These are phyloP conservation scores for Gracilinanus agilis DNA, from an alignment of 2,113 vertebrate genomes.

Conservation along the genomic window DNA sequence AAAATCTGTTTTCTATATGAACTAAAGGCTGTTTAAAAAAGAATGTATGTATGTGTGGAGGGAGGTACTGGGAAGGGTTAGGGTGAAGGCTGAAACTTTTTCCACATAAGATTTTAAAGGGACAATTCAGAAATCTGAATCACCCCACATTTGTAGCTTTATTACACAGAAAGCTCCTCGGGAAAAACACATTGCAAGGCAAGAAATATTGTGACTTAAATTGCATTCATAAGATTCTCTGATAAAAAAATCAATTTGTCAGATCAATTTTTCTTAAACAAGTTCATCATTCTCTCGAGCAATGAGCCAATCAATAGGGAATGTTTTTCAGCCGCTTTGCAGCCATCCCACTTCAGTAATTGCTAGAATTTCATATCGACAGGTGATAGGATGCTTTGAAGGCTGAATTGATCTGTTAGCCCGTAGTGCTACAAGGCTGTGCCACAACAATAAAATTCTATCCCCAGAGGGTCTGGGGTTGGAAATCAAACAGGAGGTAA, in stretches of 20 bases:
- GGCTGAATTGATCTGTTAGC: constrained; percentile 87
- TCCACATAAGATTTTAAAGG: neutral
- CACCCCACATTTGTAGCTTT: neutral
- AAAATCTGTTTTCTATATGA: constrained; percentile 46
- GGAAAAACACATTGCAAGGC: constrained; percentile 49
- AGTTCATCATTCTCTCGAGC: constrained; percentile 85
- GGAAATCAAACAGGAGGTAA: constrained; percentile 85
- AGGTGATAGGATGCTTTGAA: constrained; percentile 86
- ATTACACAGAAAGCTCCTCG: constrained; percentile 11
- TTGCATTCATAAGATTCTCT: constrained; percentile 81
- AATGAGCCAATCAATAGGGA: constrained; percentile 84
- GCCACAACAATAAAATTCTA: constrained; percentile 83
- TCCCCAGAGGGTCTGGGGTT: constrained; percentile 70
- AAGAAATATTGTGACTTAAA: constrained; percentile 82
- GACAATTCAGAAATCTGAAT: neutral
- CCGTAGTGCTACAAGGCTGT: constrained; percentile 83
- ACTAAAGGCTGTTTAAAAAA: neutral
- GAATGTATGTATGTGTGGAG: neutral
- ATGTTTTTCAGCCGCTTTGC: constrained; percentile 85
- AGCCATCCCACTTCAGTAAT: constrained; percentile 82
- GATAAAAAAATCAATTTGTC: constrained; percentile 83
- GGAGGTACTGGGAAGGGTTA: fast-evolving
- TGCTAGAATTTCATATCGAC: constrained; percentile 86
- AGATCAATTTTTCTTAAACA: constrained; percentile 89
- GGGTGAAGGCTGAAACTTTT: neutral